Evolutionary conservation across 2,797 vertebrate species (phyloP).

Genomic region (Rhodeus uyekii): DNA sequence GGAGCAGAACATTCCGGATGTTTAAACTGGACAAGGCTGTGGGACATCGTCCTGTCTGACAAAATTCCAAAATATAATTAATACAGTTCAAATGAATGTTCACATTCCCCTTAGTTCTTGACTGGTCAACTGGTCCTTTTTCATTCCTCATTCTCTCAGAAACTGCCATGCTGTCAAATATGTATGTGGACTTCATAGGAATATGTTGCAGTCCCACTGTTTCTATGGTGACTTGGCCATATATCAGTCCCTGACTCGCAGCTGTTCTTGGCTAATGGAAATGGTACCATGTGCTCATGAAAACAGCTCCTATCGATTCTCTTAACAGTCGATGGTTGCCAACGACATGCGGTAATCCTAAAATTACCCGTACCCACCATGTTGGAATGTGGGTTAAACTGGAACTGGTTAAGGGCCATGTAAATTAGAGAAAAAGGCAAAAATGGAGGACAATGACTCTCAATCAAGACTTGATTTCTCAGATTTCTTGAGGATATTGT

Average conservation of each 20-base stretch:
- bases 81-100: background rate
- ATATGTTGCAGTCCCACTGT: conserved; percentile 46
- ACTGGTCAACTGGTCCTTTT: background rate
- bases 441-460: conserved; percentile 19
- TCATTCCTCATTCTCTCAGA: background rate
- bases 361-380: conserved; percentile 40
- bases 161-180: conserved; percentile 5
- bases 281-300: conserved; percentile 10
- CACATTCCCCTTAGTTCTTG: background rate
- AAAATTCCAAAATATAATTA: background rate
- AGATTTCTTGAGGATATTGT: conserved; percentile 8
- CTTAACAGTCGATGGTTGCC: conserved; percentile 30
- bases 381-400: conserved; percentile 51
- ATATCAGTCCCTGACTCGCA: conserved; percentile 25
- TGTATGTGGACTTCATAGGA: conserved; percentile 16
- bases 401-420: no score
- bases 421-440: background rate
- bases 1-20: conserved; percentile 8
- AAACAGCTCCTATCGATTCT: conserved; percentile 30
- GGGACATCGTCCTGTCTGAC: background rate
- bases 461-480: conserved; percentile 35
- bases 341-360: background rate
- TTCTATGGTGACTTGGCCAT: conserved; percentile 56
- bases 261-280: conserved; percentile 37
- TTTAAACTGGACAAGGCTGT: conserved; percentile 4